A percentile compares a stretch with the other conserved stretches of the same genome.
Evolutionary conservation across 1,140 invertebrate species (phyloP).

Genomic region (Zaprionus capensis): DNA sequence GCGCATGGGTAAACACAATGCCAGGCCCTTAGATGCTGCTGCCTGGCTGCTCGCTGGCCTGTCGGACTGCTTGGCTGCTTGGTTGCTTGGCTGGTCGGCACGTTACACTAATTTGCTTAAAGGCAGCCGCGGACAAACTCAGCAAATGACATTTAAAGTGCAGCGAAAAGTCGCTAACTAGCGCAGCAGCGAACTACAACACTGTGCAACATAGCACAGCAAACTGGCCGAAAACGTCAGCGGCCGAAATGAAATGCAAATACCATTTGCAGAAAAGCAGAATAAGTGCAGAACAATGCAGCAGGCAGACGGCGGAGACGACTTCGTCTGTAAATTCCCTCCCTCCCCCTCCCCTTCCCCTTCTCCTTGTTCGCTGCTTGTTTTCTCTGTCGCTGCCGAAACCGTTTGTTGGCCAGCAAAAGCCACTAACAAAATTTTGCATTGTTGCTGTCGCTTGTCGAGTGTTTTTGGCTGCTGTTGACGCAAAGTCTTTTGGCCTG

Average conservation of each 20-base stretch:
- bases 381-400: background rate
- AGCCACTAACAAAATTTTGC: conserved; percentile 76
- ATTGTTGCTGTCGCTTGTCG: conserved; percentile 68
- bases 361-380: background rate
- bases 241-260: conserved; percentile 74
- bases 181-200: conserved; percentile 33
- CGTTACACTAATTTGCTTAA: conserved; percentile 77
- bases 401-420: conserved; percentile 49
- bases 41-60: conserved; percentile 10
- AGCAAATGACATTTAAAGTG: conserved; percentile 81
- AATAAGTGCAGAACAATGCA: conserved; percentile 72
- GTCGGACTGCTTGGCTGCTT: conserved; percentile 4
- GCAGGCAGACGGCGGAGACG: conserved; percentile 23
- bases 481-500: conserved; percentile 68
- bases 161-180: conserved; percentile 81
- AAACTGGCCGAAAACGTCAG: conserved; percentile 14
- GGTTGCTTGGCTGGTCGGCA: conserved; percentile 18
- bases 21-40: conserved; percentile 38
- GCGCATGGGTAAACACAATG: conserved; percentile 77
- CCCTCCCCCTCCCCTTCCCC: background rate
- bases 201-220: background rate
- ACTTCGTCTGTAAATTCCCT: background rate
- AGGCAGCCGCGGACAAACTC: conserved; percentile 68
- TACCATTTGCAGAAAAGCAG: conserved; percentile 77
- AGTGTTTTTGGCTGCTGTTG: conserved; percentile 69